A percentile compares a stretch with the other conserved stretches of the same genome.
Evolutionary conservation across 2,888 invertebrate species (phyloP).

Genomic region (Parnassius orleans): DNA sequence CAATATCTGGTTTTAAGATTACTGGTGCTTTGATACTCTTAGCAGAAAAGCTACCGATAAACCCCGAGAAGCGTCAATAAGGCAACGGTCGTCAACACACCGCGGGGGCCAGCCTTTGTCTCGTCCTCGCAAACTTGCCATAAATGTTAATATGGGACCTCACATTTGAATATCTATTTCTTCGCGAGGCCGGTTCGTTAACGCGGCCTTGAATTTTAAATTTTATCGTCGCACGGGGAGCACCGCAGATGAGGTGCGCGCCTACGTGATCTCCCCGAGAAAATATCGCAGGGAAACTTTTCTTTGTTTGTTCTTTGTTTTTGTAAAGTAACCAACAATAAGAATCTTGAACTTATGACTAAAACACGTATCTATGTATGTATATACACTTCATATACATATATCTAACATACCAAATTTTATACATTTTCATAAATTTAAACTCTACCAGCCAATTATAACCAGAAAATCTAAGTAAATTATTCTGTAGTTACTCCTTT

Average conservation of each 20-base stretch:
- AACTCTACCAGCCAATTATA: too few species aligned
- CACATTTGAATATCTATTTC: constrained; percentile 81
- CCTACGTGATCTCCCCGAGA: constrained; percentile 74
- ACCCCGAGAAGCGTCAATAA: constrained; percentile 10
- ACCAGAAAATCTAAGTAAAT: too few species aligned
- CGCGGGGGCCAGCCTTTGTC: constrained; percentile 66
- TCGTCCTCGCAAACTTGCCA: constrained; percentile 79
- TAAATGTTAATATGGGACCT: constrained; percentile 82
- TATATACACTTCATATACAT: too few species aligned
- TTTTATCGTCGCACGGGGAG: constrained; percentile 76
- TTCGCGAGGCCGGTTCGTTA: constrained; percentile 80
- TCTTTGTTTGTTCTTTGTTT: constrained; percentile 65
- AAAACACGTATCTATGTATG: too few species aligned
- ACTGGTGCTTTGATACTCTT: not conserved
- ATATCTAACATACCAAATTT: too few species aligned
- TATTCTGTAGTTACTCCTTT: too few species aligned
- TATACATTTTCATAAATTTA: too few species aligned
- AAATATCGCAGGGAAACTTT: constrained; percentile 67
- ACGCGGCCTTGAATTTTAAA: constrained; percentile 82
- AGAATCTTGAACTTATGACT: not conserved
- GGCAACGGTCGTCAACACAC: constrained; percentile 32
- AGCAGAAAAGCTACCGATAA: constrained; percentile 3
- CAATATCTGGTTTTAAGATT: too few species aligned
- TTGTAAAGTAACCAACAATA: constrained; percentile 37
- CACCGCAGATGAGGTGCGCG: constrained; percentile 77